Evolutionary conservation across 2,113 vertebrate species (phyloP), one percentile per base, ranked within the genome.

Genomic region (Tenrec ecaudatus): DNA sequence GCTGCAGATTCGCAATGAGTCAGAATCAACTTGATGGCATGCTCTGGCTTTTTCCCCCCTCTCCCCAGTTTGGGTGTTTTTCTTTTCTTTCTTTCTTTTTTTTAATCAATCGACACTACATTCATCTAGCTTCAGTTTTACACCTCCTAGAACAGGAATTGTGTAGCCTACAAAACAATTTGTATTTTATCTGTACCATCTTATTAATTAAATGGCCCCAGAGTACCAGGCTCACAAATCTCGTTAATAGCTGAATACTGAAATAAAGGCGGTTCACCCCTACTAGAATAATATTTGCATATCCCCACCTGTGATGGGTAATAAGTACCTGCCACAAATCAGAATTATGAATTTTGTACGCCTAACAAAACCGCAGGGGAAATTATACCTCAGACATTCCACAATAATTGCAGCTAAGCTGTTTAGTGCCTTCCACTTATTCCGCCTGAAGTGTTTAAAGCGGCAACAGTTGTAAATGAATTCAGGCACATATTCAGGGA

Each of bases 311-410:
- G 98, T 97, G 98, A 98, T 98, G 98, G 98, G 98, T 98, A 98
- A 98, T 98, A 98, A 99, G 98, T 98, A 98, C 98, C 98, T 98
- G 98, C 98, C 98, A 98, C 98, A 98, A 98, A 98, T 98, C 98
- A 98, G 97, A 98, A 98, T 98, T 98, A 98, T 98, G 98, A 98
- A 98, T 98, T 98, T 98, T 98, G 97, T 98, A 98, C 96, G 97
- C 98, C 98, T 98, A 98, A 98, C 97, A 98, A 98, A 98, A 98
- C 98, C 98, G 97, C 98, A 97, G 98, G 98, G 98, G 98, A 99
- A 98, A 99, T 99, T 98, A 99, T 98, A 98, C 98, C 98, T 98
- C 98, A 98, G 98, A 98, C 98, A 98, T 98, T 98, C 98, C 98
- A 97, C 98, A 98, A 98, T 98, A 98, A 98, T 99, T 98, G 98